These are phyloP conservation scores for Zaprionus bogoriensis DNA, from an alignment of 2,888 invertebrate genomes.

Conservation along the genomic window DNA sequence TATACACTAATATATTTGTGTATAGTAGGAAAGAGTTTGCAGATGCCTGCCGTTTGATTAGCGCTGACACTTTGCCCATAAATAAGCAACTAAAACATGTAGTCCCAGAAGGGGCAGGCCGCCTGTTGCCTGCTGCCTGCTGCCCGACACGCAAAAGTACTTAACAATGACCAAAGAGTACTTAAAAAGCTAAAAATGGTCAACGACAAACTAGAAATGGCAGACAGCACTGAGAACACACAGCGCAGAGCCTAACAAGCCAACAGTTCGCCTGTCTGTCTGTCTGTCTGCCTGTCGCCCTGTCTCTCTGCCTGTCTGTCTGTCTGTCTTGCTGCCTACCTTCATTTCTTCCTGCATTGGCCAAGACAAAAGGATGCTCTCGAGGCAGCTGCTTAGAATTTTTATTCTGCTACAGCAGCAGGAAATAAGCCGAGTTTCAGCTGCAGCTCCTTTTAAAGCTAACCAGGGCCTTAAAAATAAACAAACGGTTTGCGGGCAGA, in stretches of 20 bases:
- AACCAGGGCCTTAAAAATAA: conserved; percentile 56
- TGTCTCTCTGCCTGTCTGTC: conserved; percentile 5
- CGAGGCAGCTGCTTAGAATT: conserved; percentile 62
- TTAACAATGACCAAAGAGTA: conserved; percentile 80
- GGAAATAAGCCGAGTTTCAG: conserved; percentile 65
- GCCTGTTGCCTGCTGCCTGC: conserved; percentile 40
- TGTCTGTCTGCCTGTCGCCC: conserved; percentile 7
- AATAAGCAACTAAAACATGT: conserved; percentile 82
- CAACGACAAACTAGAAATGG: conserved; percentile 70
- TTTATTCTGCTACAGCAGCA: conserved; percentile 47
- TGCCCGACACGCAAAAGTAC: conserved; percentile 76
- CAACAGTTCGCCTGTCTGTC: conserved; percentile 18
- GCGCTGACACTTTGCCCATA: conserved; percentile 83
- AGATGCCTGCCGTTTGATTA: conserved; percentile 81
- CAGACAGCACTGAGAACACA: conserved; percentile 37
- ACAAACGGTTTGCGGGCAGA: conserved; percentile 18
- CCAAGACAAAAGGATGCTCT: conserved; percentile 70
- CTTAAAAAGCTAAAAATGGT: conserved; percentile 76
- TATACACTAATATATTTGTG: conserved; percentile 26
- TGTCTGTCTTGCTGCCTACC: neutral
- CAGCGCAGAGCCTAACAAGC: conserved; percentile 53
- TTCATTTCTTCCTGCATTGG: conserved; percentile 33
- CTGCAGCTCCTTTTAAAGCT: conserved; percentile 72
- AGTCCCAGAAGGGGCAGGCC: conserved; percentile 74
- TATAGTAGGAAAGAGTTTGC: conserved; percentile 46